phyloP scores from a whole-genome alignment of 2,113 vertebrate genomes.

The Seriola aureovittata region DNA sequence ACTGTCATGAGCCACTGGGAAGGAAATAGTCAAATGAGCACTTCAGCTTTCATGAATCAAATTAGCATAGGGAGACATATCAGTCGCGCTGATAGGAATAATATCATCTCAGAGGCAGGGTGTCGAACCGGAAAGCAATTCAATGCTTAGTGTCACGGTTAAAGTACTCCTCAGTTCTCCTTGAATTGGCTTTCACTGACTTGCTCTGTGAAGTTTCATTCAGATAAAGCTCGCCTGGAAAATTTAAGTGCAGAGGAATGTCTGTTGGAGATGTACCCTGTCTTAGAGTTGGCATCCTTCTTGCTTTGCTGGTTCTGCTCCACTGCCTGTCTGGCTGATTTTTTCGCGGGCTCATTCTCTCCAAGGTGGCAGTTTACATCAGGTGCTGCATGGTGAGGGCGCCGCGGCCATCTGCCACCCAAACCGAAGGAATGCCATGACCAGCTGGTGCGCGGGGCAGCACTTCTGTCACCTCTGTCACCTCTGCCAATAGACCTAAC shows the following conservation, averaged over 20 bases:
- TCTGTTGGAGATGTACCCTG: constrained; percentile 44
- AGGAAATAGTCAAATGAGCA: constrained; percentile 49
- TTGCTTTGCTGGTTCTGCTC: constrained; percentile 44
- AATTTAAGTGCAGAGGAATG: constrained; percentile 53
- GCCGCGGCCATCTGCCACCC: constrained; percentile 57
- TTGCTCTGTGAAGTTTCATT: constrained; percentile 59
- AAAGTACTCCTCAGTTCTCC: constrained; percentile 55
- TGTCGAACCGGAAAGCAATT: constrained; percentile 43
- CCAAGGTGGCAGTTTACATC: constrained; percentile 37
- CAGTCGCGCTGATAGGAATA: constrained; percentile 51
- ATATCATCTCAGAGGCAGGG: constrained; percentile 51
- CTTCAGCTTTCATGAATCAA: constrained; percentile 52
- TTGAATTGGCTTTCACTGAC: constrained; percentile 47
- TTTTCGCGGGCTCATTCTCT: constrained; percentile 11
- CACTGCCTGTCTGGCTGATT: constrained; percentile 9
- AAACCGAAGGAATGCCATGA: constrained; percentile 25
- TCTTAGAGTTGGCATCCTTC: constrained; percentile 37
- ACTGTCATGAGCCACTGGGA: constrained; percentile 24
- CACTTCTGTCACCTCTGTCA: constrained; percentile 48
- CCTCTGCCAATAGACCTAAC: constrained; percentile 44
- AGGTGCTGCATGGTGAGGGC: constrained; percentile 13
- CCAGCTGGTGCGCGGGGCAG: constrained; percentile 45
- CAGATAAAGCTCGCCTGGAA: constrained; percentile 56
- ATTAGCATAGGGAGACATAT: constrained; percentile 58
- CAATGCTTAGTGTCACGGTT: constrained; percentile 49